Evolutionary conservation across 92 coral and sea anemone species (phyloP).

Genomic region (Metridium senile): DNA sequence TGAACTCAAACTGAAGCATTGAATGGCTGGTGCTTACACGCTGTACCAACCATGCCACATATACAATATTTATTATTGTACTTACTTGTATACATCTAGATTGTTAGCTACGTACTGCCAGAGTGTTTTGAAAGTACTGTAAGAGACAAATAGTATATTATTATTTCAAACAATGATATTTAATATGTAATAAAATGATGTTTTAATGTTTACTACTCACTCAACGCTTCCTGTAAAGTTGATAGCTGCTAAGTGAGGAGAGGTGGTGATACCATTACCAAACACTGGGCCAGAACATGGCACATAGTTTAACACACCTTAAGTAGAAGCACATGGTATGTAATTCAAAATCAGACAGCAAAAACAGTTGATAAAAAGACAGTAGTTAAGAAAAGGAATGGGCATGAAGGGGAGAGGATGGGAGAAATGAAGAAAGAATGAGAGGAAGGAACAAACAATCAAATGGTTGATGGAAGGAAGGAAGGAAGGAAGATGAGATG

Average conservation of each 20-base stretch:
- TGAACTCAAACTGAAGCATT: no score
- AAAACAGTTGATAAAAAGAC: no score
- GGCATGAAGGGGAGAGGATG: not conserved
- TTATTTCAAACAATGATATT: no score
- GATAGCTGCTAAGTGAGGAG: slow-evolving; percentile 90
- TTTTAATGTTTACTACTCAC: slow-evolving; percentile 45
- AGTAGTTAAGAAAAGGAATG: not conserved
- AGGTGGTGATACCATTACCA: slow-evolving; percentile 74
- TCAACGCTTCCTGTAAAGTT: slow-evolving; percentile 97
- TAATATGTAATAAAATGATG: no score
- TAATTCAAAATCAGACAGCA: no score
- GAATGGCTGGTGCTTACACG: no score
- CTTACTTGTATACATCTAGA: slow-evolving; percentile 82
- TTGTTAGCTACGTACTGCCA: slow-evolving; percentile 95
- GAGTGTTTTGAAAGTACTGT: slow-evolving; percentile 82
- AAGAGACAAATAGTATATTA: no score
- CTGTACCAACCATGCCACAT: no score
- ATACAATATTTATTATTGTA: not conserved
- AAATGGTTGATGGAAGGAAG: no score
- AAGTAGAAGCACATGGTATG: no score
- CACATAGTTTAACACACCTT: slow-evolving; percentile 88
- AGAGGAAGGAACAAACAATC: not conserved
- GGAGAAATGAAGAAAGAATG: not conserved
- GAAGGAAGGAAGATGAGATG: no score
- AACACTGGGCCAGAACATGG: slow-evolving; percentile 87